A percentile compares a stretch with the other conserved stretches of the same genome.
phyloP scores from a whole-genome alignment of 2,888 invertebrate species.

The Philaethria dido region DNA sequence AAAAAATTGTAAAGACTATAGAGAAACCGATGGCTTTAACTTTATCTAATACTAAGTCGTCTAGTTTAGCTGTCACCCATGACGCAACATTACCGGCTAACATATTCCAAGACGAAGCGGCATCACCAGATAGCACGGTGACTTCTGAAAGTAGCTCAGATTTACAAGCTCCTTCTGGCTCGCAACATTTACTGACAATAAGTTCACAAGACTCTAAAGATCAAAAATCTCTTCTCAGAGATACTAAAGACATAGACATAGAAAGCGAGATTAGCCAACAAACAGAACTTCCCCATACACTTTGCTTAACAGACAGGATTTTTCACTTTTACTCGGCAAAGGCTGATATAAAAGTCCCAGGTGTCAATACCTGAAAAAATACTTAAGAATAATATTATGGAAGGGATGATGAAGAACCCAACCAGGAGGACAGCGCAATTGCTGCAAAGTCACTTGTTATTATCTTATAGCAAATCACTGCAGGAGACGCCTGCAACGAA shows the following conservation, averaged over 20 bases:
- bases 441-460: conserved; percentile 62
- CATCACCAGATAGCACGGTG: conserved; percentile 83
- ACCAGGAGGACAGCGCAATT: conserved; percentile 73
- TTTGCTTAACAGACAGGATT: conserved; percentile 70
- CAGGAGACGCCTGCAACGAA: conserved; percentile 57
- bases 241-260: conserved; percentile 74
- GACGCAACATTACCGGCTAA: conserved; percentile 86
- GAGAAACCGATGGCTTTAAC: conserved; percentile 80
- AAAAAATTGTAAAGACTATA: conserved; percentile 79
- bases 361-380: conserved; percentile 81
- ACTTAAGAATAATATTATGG: conserved; percentile 79
- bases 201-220: conserved; percentile 55
- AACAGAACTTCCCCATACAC: conserved; percentile 74
- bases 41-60: conserved; percentile 80
- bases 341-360: conserved; percentile 77
- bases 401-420: conserved; percentile 79
- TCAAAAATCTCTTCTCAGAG: conserved; percentile 58
- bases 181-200: conserved; percentile 56
- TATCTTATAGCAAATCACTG: conserved; percentile 65
- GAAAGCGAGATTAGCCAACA: conserved; percentile 80
- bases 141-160: conserved; percentile 59
- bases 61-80: conserved; percentile 82
- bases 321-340: conserved; percentile 73
- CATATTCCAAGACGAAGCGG: conserved; percentile 87
- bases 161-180: conserved; percentile 51